Evolutionary conservation across 1,140 invertebrate species (phyloP).

Genomic region (Heliothis subflexa): DNA sequence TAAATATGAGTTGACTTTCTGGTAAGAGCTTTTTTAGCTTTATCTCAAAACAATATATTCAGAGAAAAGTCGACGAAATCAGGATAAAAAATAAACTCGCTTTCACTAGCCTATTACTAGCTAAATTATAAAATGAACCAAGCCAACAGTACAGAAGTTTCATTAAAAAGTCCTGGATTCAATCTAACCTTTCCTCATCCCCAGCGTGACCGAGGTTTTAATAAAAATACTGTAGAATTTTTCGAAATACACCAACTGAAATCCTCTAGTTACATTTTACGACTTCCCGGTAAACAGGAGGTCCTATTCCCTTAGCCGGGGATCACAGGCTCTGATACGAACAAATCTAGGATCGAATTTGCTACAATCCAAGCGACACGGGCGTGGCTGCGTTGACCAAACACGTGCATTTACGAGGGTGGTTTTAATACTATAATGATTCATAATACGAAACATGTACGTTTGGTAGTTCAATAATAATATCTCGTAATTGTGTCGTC

Average conservation of each 20-base stretch:
- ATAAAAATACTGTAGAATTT: background rate
- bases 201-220: background rate
- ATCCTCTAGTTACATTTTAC: conserved; percentile 1
- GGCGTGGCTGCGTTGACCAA: conserved; percentile 3
- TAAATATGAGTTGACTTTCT: no score
- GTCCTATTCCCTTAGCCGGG: conserved; percentile 5
- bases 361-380: background rate
- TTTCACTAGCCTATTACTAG: background rate
- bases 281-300: background rate
- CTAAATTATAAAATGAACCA: background rate
- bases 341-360: background rate
- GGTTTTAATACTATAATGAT: background rate
- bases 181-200: background rate
- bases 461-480: background rate
- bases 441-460: no score
- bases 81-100: background rate
- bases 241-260: background rate
- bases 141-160: background rate
- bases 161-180: conserved; percentile 4
- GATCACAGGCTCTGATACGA: conserved; percentile 6
- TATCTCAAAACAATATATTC: no score
- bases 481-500: background rate
- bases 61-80: background rate
- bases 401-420: background rate
- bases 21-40: no score